Base-by-base conservation (phyloP, 2,797 vertebrate species). In the Cossypha heuglini region DNA sequence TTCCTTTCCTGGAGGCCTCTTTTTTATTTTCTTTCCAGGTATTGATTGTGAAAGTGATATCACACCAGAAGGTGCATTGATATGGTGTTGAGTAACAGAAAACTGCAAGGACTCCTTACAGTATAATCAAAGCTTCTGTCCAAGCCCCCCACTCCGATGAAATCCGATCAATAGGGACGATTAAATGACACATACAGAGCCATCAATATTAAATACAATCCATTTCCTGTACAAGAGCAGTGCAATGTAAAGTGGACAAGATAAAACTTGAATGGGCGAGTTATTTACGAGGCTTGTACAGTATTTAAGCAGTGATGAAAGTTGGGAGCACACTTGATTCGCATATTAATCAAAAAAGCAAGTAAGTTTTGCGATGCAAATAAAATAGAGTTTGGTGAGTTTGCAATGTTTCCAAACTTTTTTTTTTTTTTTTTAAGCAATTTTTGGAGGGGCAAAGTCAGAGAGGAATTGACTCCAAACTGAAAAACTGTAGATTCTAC, bases 121-220 rank as follows among this genome's bases (percentile, higher is more conserved):
- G 94, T 94, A 98, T 97, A 98, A 98, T 98, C 98, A 98, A 98
- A 98, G 97, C 97, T 96, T 93, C 97, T 98, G 96, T 97, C 93
- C 97, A 93, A 98, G 97, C 59, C 97, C 96, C 93, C 96, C 97
- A 97, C 95, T 97, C 97, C 95, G 97, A 97, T 97, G 98, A 97
- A 98, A 98, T 98, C 96, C 92, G 98, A 98, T 99, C 99, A 98
- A 99, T 99, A 98, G 78, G 73, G 98, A 98, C 97, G 98, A 99
- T 99, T 99, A 99, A 99, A 99, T 98, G 98, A 98, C 98, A 98
- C 98, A 98, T 98, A 98, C 98, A 97, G 96, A 95, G 97, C 98
- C 98, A 98, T 99, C 99, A 98, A 99, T 99, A 99, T 98, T 98
- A 98, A 98, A 99, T 97, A 97, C 98, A 98, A 97, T 98, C 98